Conservation (phyloP, 92 coral and sea anemone species). For the Chrysogorgia sp. region DNA sequence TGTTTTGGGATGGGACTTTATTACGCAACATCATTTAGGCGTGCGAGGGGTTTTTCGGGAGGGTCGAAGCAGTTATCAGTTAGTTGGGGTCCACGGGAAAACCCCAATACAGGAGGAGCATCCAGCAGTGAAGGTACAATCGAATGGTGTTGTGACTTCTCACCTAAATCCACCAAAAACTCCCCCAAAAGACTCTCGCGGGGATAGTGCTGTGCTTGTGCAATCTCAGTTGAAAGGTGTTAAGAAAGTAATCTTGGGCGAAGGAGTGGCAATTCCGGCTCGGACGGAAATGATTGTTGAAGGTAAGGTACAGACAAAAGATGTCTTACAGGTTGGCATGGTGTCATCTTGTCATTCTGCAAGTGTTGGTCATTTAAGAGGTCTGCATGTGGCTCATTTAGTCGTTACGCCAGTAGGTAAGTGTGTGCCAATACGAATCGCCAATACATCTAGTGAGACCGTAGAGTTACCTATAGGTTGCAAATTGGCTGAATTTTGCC, state of each 20-base stretch:
- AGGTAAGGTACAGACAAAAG: conserved; percentile 28
- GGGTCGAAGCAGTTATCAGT: conserved; percentile 5
- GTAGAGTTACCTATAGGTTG: conserved; percentile 42
- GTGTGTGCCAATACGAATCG: too few species aligned
- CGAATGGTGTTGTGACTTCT: conserved; percentile 15
- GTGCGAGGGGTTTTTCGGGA: conserved; percentile 5
- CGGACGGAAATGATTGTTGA: conserved; percentile 23
- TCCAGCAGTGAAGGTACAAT: conserved; percentile 10
- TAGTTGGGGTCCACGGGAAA: conserved; percentile 5
- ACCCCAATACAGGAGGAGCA: conserved; percentile 9
- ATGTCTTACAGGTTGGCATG: conserved; percentile 30
- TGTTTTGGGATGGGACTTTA: too few species aligned
- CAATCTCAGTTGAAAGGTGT: too few species aligned
- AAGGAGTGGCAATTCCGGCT: conserved; percentile 31
- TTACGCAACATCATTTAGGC: too few species aligned
- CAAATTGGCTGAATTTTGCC: too few species aligned
- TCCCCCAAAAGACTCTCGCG: not conserved
- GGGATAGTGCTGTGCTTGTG: not conserved
- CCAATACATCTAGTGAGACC: conserved; percentile 26
- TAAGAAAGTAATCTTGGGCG: not conserved
- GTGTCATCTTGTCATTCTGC: conserved; percentile 10
- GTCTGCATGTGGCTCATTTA: too few species aligned
- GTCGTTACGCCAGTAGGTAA: too few species aligned
- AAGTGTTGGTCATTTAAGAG: not conserved
- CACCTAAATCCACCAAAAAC: not conserved